Evolutionary conservation across 1,140 invertebrate genomes (phyloP).

Genomic region (Ladona fulva): DNA sequence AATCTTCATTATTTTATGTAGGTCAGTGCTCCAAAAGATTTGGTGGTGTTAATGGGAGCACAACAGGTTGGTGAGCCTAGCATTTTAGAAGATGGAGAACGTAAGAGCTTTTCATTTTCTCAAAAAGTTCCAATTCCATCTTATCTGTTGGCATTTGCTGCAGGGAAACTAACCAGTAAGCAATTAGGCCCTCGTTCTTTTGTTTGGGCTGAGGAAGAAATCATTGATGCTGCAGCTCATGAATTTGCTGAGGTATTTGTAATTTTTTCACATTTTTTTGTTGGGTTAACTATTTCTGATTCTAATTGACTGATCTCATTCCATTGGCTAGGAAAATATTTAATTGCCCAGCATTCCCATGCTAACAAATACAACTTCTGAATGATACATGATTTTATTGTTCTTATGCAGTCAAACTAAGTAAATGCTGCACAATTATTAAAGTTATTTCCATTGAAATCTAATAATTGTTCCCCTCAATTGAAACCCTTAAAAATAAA

Average conservation of each 20-base stretch:
- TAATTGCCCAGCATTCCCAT: too few relatives aligned
- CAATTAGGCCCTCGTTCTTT: conserved; percentile 66
- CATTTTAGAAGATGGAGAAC: conserved; percentile 32
- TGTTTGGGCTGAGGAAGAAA: conserved; percentile 84
- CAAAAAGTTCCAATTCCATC: conserved; percentile 69
- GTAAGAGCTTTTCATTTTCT: background rate
- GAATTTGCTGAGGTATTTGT: conserved; percentile 67
- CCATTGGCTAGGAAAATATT: too few relatives aligned
- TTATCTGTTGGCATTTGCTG: conserved; percentile 78
- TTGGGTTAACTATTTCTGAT: too few relatives aligned
- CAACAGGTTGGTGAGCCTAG: conserved; percentile 42
- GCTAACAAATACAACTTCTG: too few relatives aligned
- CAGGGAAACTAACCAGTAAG: conserved; percentile 68
- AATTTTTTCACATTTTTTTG: too few relatives aligned
- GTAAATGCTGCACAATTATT: too few relatives aligned
- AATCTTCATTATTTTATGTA: conserved; percentile 30
- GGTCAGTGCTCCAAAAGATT: conserved; percentile 61
- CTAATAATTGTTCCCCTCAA: too few relatives aligned
- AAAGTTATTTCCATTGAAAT: too few relatives aligned
- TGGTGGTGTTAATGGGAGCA: conserved; percentile 87
- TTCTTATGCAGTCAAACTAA: too few relatives aligned
- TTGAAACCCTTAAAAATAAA: too few relatives aligned
- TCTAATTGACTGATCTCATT: too few relatives aligned
- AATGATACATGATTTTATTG: too few relatives aligned
- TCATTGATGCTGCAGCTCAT: conserved; percentile 72